phyloP scores from a whole-genome alignment of 1,140 invertebrate genomes.

The Neodiprion virginianus region DNA sequence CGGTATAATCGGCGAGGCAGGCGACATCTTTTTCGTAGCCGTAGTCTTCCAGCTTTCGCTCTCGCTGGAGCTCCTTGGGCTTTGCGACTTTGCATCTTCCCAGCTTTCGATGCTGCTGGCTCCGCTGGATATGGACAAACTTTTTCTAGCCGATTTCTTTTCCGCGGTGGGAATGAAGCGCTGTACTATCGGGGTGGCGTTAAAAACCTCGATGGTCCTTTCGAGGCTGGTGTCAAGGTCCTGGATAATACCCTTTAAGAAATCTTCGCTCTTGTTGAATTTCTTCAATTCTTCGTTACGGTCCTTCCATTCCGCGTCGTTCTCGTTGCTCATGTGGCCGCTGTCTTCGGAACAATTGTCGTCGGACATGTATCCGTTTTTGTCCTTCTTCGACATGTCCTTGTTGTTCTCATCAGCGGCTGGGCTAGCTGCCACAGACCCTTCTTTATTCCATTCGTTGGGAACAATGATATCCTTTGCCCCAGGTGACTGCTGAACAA shows the following conservation, averaged over 20 bases:
- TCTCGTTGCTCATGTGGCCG: conserved; percentile 78
- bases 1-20: not conserved
- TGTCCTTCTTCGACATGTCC: conserved; percentile 30
- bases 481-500: not conserved
- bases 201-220: conserved; percentile 40
- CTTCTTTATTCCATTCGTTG: conserved; percentile 38
- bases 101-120: conserved; percentile 44
- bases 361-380: conserved; percentile 53
- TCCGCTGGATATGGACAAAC: conserved; percentile 26
- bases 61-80: not conserved
- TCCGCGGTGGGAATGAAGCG: conserved; percentile 26
- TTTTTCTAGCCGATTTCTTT: conserved; percentile 24
- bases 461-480: conserved; percentile 28
- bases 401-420: conserved; percentile 12
- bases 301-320: conserved; percentile 58
- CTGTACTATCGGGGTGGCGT: conserved; percentile 38
- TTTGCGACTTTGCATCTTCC: conserved; percentile 26
- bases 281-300: conserved; percentile 21
- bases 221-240: conserved; percentile 44
- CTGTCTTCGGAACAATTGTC: conserved; percentile 75
- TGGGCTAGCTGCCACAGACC: conserved; percentile 16
- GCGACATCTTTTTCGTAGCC: not conserved
- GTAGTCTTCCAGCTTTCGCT: not conserved
- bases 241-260: conserved; percentile 44
- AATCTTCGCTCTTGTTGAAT: conserved; percentile 38